Conservation (phyloP, 2,797 vertebrate species). For the Enteromius treurensis region DNA sequence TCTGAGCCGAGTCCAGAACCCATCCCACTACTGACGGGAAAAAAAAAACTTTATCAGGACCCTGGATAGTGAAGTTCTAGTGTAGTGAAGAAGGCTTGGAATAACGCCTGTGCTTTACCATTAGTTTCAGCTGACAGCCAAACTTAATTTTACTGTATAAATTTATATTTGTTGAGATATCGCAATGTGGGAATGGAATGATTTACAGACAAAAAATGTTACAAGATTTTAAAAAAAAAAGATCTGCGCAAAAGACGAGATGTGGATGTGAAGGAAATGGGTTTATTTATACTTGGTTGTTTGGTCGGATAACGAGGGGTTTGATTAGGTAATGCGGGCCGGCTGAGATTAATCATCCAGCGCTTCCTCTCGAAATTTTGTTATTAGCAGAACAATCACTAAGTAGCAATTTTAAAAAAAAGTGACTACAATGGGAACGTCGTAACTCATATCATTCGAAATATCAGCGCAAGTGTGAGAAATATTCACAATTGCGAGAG, state of each 20-base stretch:
- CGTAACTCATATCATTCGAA: background rate
- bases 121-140: slow-evolving; percentile 33
- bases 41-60: slow-evolving; percentile 49
- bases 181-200: background rate
- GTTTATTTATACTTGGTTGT: no score
- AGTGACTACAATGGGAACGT: background rate
- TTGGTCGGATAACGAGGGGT: no score
- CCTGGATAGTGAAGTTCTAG: slow-evolving; percentile 36
- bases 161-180: slow-evolving; percentile 21
- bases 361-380: no score
- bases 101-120: background rate
- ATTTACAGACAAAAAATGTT: background rate
- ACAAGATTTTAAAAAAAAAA: background rate
- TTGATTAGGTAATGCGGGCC: no score
- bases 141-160: background rate
- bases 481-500: background rate
- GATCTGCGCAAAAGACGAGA: background rate
- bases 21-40: slow-evolving; percentile 46
- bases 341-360: no score
- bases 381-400: no score
- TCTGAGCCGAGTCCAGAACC: slow-evolving; percentile 47
- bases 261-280: no score
- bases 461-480: background rate
- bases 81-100: background rate
- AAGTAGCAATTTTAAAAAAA: background rate